A percentile compares a stretch with the other conserved stretches of the same genome.
These are phyloP conservation scores for Ariolimax columbianus DNA, from an alignment of 2,888 invertebrate genomes.

Conservation along the genomic window DNA sequence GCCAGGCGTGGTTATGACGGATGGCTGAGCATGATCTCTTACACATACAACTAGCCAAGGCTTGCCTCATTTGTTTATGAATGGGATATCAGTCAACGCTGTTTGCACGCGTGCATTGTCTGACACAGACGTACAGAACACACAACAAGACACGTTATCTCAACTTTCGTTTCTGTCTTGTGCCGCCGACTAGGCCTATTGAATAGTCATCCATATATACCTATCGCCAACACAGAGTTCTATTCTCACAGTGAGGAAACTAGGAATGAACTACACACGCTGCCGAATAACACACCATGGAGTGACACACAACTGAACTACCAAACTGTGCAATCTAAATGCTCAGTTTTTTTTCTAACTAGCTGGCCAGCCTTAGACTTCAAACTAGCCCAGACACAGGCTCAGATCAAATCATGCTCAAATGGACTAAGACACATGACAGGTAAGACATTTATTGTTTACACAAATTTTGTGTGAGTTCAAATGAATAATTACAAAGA, in stretches of 20 bases:
- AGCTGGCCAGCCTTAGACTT: no score
- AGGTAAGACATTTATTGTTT: not conserved
- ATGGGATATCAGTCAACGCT: not conserved
- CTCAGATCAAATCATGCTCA: not conserved
- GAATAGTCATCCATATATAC: no score
- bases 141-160: not conserved
- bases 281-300: no score
- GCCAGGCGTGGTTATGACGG: not conserved
- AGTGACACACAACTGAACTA: no score
- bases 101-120: not conserved
- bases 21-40: not conserved
- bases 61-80: not conserved
- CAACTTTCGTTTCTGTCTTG: not conserved
- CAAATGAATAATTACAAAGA: no score
- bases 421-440: slow-evolving; percentile 13
- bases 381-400: not conserved
- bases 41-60: not conserved
- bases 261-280: not conserved
- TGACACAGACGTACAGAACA: not conserved
- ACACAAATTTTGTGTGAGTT: not conserved
- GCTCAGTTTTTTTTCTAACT: no score
- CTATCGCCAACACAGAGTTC: no score
- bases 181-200: no score
- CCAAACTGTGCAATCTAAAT: no score
- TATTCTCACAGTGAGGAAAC: not conserved